phyloP scores from a whole-genome alignment of 2,113 vertebrate species.

The Solea senegalensis region DNA sequence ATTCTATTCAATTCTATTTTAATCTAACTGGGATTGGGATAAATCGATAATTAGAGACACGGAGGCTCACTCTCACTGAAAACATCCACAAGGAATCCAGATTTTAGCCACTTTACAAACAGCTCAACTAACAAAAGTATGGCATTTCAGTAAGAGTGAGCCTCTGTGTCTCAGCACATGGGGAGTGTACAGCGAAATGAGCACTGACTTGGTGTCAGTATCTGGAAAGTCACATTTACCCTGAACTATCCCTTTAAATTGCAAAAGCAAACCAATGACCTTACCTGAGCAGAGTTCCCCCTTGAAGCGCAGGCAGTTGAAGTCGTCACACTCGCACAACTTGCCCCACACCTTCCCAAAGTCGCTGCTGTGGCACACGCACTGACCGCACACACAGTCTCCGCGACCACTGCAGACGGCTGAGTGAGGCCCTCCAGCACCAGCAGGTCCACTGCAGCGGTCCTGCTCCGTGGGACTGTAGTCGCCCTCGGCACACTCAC shows the following conservation, averaged over 20 bases:
- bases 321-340: conserved; percentile 97
- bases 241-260: background rate
- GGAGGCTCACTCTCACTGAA: too few relatives aligned
- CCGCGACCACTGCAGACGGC: conserved; percentile 89
- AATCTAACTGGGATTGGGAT: too few relatives aligned
- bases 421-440: conserved; percentile 52
- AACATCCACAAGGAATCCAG: too few relatives aligned
- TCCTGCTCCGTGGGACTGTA: conserved; percentile 88
- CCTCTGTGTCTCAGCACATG: too few relatives aligned
- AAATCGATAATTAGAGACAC: too few relatives aligned
- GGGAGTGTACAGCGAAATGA: too few relatives aligned
- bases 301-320: conserved; percentile 96
- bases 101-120: too few relatives aligned
- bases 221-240: too few relatives aligned
- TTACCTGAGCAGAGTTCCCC: conserved; percentile 96
- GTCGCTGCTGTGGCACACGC: conserved; percentile 92
- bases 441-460: conserved; percentile 83
- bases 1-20: too few relatives aligned
- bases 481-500: conserved; percentile 94
- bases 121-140: too few relatives aligned
- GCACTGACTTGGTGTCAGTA: too few relatives aligned
- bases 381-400: conserved; percentile 96
- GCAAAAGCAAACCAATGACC: conserved; percentile 22
- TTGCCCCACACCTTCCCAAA: conserved; percentile 94
- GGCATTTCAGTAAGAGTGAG: too few relatives aligned